Evolutionary conservation across 2,888 invertebrate genomes (phyloP).

Genomic region (Thecocarcelia acutangulata): DNA sequence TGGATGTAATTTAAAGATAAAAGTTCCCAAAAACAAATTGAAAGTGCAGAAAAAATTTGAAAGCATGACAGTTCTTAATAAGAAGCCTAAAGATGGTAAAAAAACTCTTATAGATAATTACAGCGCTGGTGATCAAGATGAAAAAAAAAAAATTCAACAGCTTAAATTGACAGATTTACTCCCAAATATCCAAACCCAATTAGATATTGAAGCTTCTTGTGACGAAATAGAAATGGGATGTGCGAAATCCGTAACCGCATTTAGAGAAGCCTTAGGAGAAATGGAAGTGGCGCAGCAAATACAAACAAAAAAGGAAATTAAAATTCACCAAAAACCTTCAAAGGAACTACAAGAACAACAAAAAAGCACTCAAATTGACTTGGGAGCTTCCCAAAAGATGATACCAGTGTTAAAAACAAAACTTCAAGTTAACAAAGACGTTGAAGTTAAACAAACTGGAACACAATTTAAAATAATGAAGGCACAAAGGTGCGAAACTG

Average conservation of each 20-base stretch:
- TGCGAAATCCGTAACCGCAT: not conserved
- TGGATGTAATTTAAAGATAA: conserved; percentile 4
- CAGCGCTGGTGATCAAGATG: no score
- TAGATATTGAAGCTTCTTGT: not conserved
- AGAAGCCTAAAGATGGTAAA: conserved; percentile 36
- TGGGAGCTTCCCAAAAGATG: not conserved
- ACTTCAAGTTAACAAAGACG: not conserved
- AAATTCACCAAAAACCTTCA: not conserved
- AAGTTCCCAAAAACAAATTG: not conserved
- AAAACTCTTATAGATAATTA: no score
- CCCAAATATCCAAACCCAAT: not conserved
- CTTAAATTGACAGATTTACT: not conserved
- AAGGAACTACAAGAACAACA: not conserved
- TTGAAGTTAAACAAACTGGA: not conserved
- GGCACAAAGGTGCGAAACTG: conserved; percentile 1
- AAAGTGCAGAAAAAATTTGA: conserved; percentile 44
- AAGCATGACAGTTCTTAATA: conserved; percentile 44
- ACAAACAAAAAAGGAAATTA: not conserved
- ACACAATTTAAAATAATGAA: not conserved
- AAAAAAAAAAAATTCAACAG: conserved; percentile 23
- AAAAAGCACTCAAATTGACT: not conserved
- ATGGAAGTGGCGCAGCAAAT: not conserved
- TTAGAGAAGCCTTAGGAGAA: not conserved
- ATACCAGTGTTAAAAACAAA: not conserved
- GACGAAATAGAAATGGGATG: not conserved